A percentile compares a stretch with the other conserved stretches of the same genome.
Conservation (phyloP, 1,140 invertebrate genomes). For the Meloidogyne floridensis region DNA sequence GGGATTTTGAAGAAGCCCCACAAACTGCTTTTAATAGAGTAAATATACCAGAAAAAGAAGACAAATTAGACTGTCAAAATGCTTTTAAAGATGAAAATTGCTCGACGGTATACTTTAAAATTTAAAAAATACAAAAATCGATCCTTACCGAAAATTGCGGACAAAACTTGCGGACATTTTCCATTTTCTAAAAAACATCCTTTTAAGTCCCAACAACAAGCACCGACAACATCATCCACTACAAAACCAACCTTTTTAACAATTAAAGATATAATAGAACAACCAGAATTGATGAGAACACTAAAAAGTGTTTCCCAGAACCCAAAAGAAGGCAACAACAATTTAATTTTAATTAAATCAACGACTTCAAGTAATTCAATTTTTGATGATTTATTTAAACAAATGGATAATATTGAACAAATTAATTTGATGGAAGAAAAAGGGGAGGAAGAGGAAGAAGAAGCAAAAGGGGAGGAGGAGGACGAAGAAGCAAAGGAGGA, state of each 20-base stretch:
- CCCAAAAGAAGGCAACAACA: too few species aligned
- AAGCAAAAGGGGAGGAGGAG: neutral
- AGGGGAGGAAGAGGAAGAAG: neutral
- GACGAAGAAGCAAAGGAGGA: neutral
- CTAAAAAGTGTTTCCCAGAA: neutral
- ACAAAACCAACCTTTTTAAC: neutral
- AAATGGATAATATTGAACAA: constrained; percentile 1
- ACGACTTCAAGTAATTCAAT: neutral
- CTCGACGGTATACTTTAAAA: neutral
- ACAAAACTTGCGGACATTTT: neutral
- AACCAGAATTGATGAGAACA: neutral
- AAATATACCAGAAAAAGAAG: neutral
- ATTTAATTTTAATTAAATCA: too few species aligned
- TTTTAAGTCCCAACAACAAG: neutral
- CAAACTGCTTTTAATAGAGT: neutral
- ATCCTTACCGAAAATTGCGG: too few species aligned
- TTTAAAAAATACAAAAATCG: too few species aligned
- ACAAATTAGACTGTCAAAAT: neutral
- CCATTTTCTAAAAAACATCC: neutral
- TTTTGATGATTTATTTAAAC: constrained; percentile 6
- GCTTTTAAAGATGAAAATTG: neutral
- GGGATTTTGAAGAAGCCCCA: constrained; percentile 37
- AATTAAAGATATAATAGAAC: neutral
- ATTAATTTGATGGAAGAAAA: neutral
- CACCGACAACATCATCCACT: neutral